Evolutionary conservation across 2,797 vertebrate genomes (phyloP), one percentile per base, ranked within the genome.

Genomic region (Galagoides demidoff): DNA sequence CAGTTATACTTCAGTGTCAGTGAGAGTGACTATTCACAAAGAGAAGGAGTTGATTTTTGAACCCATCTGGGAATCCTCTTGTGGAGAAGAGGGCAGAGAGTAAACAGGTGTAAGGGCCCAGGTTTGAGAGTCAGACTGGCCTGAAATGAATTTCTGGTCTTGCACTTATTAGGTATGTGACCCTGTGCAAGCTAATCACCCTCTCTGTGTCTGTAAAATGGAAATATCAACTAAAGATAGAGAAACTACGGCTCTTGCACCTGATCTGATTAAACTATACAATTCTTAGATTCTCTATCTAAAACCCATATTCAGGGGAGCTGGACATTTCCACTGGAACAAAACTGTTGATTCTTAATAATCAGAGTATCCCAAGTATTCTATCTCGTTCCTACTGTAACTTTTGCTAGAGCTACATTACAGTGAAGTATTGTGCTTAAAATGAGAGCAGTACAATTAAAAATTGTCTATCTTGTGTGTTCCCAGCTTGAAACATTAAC

Each of bases 391-490:
- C 55, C 31, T 92, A 39, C 14, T 66, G 7, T 90, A 94, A 81
- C 76, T 92, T 96, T 90, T 49, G 17, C 76, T 34, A 57, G 10
- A 77, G 37, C 45, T 71, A 74, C 14, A 57, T 73, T 37, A 94
- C 86, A 91, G 55, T 95, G 64, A 81, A 91, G 17, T 77, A 90
- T 77, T 97, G 83, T 95, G n/a, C 59, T 95, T 73, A 39, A 71
- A 83, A 77, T 78, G 83, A 43, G 25, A 95, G 49, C 4, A 27
- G 27, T 29, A 3, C 12, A 11, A 34, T 64, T 93, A 84, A 74
- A 93, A 88, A 5, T 23, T 82, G 2, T 66, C 43, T 12, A 77
- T 93, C 92, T 57, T n/a, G 19, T 87, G 89, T 68, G 49, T 87
- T 95, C 39, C 57, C 71, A 92, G 68, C 39, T 96, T 59, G 57